These are phyloP conservation scores for Melanaphis sacchari DNA, from an alignment of 1,140 invertebrate species.

Conservation along the genomic window DNA sequence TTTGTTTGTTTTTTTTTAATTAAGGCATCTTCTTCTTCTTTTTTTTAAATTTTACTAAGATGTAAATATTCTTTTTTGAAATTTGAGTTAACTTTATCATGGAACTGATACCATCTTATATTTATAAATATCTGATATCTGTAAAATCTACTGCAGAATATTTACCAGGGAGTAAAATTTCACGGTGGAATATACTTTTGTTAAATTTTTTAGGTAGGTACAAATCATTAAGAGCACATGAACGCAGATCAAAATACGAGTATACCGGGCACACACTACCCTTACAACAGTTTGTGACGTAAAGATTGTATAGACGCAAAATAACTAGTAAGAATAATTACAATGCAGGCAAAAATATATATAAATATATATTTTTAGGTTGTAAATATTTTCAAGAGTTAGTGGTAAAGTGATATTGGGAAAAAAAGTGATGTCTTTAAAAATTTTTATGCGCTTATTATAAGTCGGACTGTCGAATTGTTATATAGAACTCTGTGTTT, in stretches of 20 bases:
- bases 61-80: neutral
- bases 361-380: no score
- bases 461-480: no score
- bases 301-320: no score
- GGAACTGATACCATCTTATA: neutral
- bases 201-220: neutral
- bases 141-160: neutral
- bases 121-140: neutral
- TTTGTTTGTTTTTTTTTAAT: neutral
- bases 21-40: neutral
- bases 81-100: neutral
- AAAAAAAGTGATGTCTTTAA: no score
- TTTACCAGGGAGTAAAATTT: neutral
- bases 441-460: no score
- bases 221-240: neutral
- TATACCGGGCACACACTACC: no score
- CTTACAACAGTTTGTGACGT: no score
- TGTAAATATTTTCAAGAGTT: no score
- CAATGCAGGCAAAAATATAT: no score
- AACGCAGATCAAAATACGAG: neutral
- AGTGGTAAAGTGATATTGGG: no score
- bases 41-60: neutral
- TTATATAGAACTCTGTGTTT: neutral
- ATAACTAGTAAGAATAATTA: no score
- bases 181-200: neutral